These are phyloP conservation scores for Pocillopora verrucosa DNA, from an alignment of 64 coral and sea anemone species.

Conservation along the genomic window DNA sequence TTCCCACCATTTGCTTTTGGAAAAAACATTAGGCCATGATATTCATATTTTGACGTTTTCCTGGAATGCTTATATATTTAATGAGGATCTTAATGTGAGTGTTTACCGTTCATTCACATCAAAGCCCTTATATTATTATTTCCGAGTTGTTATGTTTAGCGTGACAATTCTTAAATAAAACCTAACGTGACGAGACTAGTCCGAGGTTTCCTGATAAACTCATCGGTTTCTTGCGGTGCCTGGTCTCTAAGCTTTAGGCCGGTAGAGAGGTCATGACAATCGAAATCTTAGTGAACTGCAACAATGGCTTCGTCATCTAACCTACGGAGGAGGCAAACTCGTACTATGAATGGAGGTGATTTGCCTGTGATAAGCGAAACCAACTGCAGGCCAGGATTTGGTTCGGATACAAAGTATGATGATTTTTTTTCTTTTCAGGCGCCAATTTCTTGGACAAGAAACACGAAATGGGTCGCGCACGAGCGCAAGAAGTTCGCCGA, in stretches of 20 bases:
- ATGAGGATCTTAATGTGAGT: too few relatives aligned
- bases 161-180: too few relatives aligned
- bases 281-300: background rate
- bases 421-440: background rate
- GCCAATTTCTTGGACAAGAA: conserved; percentile 29
- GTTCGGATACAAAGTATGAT: background rate
- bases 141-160: too few relatives aligned
- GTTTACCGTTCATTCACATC: too few relatives aligned
- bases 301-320: background rate
- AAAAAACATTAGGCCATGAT: too few relatives aligned
- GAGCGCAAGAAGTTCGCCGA: conserved; percentile 43
- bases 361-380: background rate
- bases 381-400: background rate
- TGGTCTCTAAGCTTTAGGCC: background rate
- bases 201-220: too few relatives aligned
- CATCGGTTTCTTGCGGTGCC: background rate
- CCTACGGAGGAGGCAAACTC: background rate
- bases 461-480: background rate
- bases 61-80: too few relatives aligned
- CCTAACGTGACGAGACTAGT: too few relatives aligned
- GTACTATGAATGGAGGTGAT: conserved; percentile 19
- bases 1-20: too few relatives aligned
- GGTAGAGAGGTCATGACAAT: background rate
- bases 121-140: too few relatives aligned
- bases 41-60: too few relatives aligned